Conservation (phyloP, 1,140 invertebrate species). For the Zaprionus lachaisei region DNA sequence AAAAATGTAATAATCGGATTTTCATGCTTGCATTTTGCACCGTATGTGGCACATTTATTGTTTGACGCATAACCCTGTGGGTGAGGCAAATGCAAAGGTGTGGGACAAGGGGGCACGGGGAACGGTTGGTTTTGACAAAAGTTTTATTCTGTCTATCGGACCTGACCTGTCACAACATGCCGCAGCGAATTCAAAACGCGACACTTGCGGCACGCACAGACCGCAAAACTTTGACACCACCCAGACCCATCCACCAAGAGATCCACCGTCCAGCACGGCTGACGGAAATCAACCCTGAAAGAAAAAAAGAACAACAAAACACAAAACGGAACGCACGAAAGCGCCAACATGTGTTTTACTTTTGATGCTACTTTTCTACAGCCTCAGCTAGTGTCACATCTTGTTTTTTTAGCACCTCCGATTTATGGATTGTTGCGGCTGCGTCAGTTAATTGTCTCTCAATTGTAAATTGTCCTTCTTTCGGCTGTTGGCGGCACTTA, state of each 20-base stretch:
- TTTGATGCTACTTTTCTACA: slow-evolving; percentile 38
- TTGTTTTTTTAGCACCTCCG: slow-evolving; percentile 69
- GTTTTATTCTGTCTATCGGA: slow-evolving; percentile 21
- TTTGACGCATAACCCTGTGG: slow-evolving; percentile 34
- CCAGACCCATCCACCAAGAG: neutral
- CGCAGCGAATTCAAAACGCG: slow-evolving; percentile 49
- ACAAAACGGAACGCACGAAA: slow-evolving; percentile 24
- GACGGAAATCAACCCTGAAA: slow-evolving; percentile 63
- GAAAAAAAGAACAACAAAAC: slow-evolving; percentile 39
- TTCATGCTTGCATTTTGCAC: slow-evolving; percentile 69
- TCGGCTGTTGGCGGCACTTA: slow-evolving; percentile 60
- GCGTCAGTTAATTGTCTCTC: slow-evolving; percentile 67
- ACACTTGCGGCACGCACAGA: slow-evolving; percentile 48
- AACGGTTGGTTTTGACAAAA: slow-evolving; percentile 28
- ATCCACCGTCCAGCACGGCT: neutral
- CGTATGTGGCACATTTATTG: slow-evolving; percentile 71
- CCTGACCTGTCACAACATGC: slow-evolving; percentile 65
- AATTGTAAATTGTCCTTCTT: slow-evolving; percentile 71
- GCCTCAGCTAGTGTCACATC: slow-evolving; percentile 1
- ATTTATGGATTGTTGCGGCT: slow-evolving; percentile 61
- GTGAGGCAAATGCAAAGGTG: neutral
- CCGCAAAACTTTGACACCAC: slow-evolving; percentile 48
- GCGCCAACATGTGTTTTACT: slow-evolving; percentile 60
- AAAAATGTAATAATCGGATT: slow-evolving; percentile 71
- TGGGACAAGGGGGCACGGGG: neutral